Base-by-base conservation (phyloP, 2,888 invertebrate species). In the Caenorhabditis becei region DNA sequence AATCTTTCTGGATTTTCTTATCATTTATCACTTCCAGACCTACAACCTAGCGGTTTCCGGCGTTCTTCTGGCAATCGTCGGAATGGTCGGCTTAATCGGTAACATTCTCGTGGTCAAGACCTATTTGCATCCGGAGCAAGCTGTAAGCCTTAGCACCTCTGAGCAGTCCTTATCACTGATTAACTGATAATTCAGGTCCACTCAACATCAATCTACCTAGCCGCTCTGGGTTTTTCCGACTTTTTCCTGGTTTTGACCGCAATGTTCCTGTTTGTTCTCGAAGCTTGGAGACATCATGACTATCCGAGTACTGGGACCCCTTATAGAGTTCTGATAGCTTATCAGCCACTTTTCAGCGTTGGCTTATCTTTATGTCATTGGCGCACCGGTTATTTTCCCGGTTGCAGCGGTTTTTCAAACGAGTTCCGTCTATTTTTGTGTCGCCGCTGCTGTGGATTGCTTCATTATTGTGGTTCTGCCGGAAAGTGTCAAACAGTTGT, bases 261-360 rank as follows among this genome's bases (percentile, higher is more conserved):
- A 8, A 89, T 90, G 89, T 90, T 90, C 67, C 80, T 90, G 47
- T 90, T 91, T 67, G 90, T 90, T 20, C 77, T 90, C 56, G 90
- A 90, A 67, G 88, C 90, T 1, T 90, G 90, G 90, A 51, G 90
- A 44, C 90, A 90, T 80, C 90, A 90, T 72, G 84, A 88, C 23
- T 84, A 89, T 79, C 87, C 87, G 20, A 74, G 89, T 89, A 71
- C n/a, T n/a, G n/a, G n/a, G n/a, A n/a, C n/a, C n/a, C n/a, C n/a
- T n/a, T n/a, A n/a, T n/a, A n/a, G n/a, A 54, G 78, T 32, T 8
- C 11, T 23, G 14, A 10, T 32, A 41, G 4, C 49, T 4, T 26
- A n/a, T 63, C 37, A 41, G 41, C 3, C 2, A 41, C 3, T 37
- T 82, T 87, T 54, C 81, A 89, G 89, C 79, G 1, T 77, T 90